Percentiles rank a stretch among this genome's conserved stretches.
Conservation (phyloP, 64 coral and sea anemone species). For the Dendronephthya gigantea region DNA sequence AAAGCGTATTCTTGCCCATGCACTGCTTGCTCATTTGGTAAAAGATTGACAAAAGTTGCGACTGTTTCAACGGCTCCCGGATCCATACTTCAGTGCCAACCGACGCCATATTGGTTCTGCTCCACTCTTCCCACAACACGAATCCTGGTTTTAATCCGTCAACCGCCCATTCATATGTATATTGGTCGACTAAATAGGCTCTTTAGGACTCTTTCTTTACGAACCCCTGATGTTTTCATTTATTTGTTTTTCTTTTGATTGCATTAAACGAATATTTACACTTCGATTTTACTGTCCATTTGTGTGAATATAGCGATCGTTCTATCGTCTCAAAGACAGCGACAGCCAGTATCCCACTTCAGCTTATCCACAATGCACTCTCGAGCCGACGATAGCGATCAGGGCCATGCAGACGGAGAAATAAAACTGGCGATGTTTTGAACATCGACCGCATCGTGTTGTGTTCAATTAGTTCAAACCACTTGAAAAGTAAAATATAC, state of each 20-base stretch:
- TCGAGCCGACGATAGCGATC: neutral
- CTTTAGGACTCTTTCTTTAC: neutral
- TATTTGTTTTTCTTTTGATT: constrained; percentile 16
- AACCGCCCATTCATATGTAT: neutral
- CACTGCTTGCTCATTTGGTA: too few species aligned
- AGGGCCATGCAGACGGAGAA: neutral
- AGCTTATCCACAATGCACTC: neutral
- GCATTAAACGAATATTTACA: constrained; percentile 2
- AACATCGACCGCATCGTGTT: too few species aligned
- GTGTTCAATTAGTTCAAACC: neutral
- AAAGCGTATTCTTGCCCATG: too few species aligned
- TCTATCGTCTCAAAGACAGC: neutral
- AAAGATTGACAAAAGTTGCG: too few species aligned
- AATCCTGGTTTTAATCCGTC: neutral
- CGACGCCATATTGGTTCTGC: neutral
- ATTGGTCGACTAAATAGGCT: neutral
- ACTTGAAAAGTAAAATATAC: neutral
- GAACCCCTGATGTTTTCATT: constrained; percentile 8
- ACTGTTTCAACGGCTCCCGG: neutral
- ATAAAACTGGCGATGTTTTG: neutral
- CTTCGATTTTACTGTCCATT: neutral
- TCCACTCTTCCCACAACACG: neutral
- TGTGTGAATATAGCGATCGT: neutral
- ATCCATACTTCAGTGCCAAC: neutral
- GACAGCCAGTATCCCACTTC: neutral